These are phyloP conservation scores for Labia minor DNA, from an alignment of 2,888 invertebrate genomes.

Conservation along the genomic window DNA sequence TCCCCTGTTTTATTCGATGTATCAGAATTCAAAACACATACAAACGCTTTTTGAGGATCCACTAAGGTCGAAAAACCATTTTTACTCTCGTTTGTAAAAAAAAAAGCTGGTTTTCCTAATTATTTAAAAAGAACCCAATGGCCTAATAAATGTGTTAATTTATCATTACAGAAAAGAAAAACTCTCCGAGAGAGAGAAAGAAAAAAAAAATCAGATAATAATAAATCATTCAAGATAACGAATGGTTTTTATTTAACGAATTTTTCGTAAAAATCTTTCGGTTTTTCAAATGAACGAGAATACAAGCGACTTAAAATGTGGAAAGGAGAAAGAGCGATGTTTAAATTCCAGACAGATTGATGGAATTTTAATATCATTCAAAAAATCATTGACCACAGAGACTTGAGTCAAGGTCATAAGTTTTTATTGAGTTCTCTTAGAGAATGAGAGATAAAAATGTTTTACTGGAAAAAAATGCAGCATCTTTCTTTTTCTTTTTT, in stretches of 20 bases:
- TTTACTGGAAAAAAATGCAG: background rate
- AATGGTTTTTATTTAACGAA: background rate
- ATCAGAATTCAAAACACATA: background rate
- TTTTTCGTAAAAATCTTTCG: background rate
- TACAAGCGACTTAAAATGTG: too few relatives aligned
- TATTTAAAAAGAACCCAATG: background rate
- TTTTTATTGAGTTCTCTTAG: background rate
- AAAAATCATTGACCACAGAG: conserved; percentile 7
- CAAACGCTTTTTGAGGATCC: background rate
- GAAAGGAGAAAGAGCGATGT: background rate
- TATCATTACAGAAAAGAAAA: background rate
- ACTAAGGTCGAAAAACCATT: background rate
- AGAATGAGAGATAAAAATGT: background rate
- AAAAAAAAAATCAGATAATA: background rate
- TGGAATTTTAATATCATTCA: conserved; percentile 13
- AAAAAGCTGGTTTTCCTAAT: background rate
- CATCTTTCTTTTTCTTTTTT: too few relatives aligned
- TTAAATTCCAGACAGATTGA: conserved; percentile 8
- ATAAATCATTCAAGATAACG: background rate
- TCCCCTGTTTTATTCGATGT: too few relatives aligned
- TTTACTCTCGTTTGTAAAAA: background rate
- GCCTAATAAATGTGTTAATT: conserved; percentile 13
- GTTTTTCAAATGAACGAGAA: too few relatives aligned
- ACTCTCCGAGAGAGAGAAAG: background rate
- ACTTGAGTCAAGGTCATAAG: background rate